Conservation (phyloP, 2,113 vertebrate genomes). For the Anoura caudifer region DNA sequence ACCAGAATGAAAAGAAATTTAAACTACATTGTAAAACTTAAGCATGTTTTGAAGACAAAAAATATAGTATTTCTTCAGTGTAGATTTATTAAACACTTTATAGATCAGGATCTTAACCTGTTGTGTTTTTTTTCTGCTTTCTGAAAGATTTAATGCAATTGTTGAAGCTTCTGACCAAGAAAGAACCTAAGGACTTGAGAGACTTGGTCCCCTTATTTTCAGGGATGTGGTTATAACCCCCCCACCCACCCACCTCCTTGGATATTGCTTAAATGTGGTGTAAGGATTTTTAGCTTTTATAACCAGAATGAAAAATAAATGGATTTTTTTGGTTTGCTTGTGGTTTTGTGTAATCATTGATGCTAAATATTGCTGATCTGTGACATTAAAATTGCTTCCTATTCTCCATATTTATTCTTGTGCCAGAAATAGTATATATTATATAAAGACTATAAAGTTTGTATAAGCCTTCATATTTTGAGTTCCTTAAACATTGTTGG, state of each 20-base stretch:
- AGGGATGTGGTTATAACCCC: background rate
- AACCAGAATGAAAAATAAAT: slow-evolving; percentile 5
- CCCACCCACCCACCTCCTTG: background rate
- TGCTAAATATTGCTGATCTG: background rate
- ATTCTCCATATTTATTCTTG: slow-evolving; percentile 49
- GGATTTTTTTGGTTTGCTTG: background rate
- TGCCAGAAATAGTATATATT: slow-evolving; percentile 9
- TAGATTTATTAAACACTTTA: background rate
- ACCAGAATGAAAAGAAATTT: background rate
- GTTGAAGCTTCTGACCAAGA: background rate
- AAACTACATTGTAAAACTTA: background rate
- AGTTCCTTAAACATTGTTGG: slow-evolving; percentile 48
- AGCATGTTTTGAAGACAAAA: background rate
- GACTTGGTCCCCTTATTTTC: background rate
- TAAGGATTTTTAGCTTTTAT: slow-evolving; percentile 43
- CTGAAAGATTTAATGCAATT: background rate
- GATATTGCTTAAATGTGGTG: background rate
- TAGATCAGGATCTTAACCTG: background rate
- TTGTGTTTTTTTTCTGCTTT: background rate
- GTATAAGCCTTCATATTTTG: slow-evolving; percentile 42
- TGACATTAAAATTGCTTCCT: background rate
- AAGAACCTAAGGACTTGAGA: background rate
- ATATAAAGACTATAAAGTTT: slow-evolving; percentile 31
- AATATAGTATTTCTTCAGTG: background rate
- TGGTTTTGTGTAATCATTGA: slow-evolving; percentile 18